Base-by-base conservation (phyloP, 23 tunicate genomes). In the Styela clava region DNA sequence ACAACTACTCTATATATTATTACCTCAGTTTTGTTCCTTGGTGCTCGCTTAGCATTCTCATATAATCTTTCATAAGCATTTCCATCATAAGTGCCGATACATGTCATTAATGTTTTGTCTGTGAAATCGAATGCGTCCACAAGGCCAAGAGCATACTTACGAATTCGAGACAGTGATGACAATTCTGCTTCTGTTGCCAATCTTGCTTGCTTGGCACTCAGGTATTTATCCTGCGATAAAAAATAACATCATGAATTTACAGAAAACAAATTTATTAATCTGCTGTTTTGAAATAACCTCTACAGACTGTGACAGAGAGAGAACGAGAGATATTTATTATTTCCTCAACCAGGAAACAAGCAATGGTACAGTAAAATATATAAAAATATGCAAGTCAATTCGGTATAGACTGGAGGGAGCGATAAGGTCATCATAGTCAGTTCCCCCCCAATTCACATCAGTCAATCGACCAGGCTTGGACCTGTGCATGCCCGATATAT, bases 51-150 rank as follows among this genome's bases (percentile, higher is more conserved):
- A 16, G 98, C 98, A 63, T 69, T 36, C 67, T 87, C 98, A 81
- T 64, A 85, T 86, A 93, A 36, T 35, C 98, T 76, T 63, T 93
- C 93, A 63, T 93, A 93, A 1, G 82, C 98, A 73, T 93, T 85
- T 32, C 98, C 98, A 74, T 93, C 98, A 74, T 87, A 93, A 67
- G 85, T 76, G 34, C 98, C 98, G 61, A 87, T 61, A 51, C 98
- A 93, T n/a, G 88, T 84, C 35, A 81, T 86, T n/a, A 93, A 77
- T 3, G 52, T 61, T 3, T 79, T 80, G 61, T 93, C 98, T 73
- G 87, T 34, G 83, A 77, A 87, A 37, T 93, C 98, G 69, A 93
- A 88, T 3, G 98, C 93, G 63, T 93, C 98, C 34, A 93, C 98
- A 19, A 93, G 64, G 21, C 87, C 93, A 62, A 93, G 85, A 21